Evolutionary conservation across 2,888 invertebrate genomes (phyloP), one percentile per base, ranked within the genome.

Genomic region (Prosapia bicincta): DNA sequence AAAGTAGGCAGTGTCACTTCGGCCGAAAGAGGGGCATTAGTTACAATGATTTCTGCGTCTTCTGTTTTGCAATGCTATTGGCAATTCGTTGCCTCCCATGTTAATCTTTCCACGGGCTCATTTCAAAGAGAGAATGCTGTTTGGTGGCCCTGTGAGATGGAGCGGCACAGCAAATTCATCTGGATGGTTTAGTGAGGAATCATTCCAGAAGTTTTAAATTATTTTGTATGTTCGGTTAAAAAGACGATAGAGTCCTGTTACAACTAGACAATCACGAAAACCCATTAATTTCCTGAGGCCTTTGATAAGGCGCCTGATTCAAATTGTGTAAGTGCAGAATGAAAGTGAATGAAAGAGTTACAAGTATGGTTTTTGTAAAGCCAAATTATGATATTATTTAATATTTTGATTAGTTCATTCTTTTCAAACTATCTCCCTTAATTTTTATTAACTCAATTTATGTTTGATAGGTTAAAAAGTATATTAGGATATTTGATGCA

Each of bases 111-210:
- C 81, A 43, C 72, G 79, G 24, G 78, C 78, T 78, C n/a, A n/a
- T 23, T 81, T 75, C 67, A 78, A 73, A 28, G 67, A 76, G 13
- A 80, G 82, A 74, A 82, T 83, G 77, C 75, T 83, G 26, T 78
- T 77, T 0, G 80, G 80, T 70, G 81, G 78, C 9, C 83, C 43
- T 54, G n/a, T 76, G 67, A 81, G 81, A 32, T 78, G 72, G 38
- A 54, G 75, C 65, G 82, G 82, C 32, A 74, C 66, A 26, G 78
- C 76, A 26, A 80, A 82, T 79, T 68, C 71, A 10, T 78, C 78
- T 67, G 79, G 82, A 72, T 79, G 82, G 82, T 82, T 81, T 78
- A 78, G 28, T 30, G 78, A 73, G 26, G 28, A 38, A 32, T 43
- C 67, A 13, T 78, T 78, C 69, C 24, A 70, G 1, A 32, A 68